These are phyloP conservation scores for Hydrochoerus hydrochaeris DNA, from an alignment of 2,113 vertebrate genomes.

Conservation along the genomic window DNA sequence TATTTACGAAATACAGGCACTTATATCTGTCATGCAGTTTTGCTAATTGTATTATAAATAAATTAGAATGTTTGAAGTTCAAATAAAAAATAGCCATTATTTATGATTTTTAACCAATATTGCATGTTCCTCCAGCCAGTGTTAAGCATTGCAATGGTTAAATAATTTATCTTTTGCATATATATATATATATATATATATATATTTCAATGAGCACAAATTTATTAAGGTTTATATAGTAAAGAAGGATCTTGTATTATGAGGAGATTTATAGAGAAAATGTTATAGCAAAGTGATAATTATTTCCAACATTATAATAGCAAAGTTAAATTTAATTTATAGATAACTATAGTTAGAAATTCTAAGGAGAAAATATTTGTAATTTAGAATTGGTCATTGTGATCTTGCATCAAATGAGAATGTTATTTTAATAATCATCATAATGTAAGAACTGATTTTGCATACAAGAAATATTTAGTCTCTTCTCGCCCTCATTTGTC, in stretches of 20 bases:
- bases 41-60: neutral
- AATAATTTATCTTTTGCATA: neutral
- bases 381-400: neutral
- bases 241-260: neutral
- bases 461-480: neutral
- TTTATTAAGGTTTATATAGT: neutral
- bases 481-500: neutral
- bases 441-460: neutral
- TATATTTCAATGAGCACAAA: neutral
- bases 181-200: neutral
- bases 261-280: neutral
- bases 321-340: neutral
- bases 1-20: neutral
- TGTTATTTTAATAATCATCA: neutral
- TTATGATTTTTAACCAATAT: neutral
- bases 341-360: neutral
- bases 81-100: neutral
- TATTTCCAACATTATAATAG: neutral
- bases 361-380: neutral
- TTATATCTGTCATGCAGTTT: neutral
- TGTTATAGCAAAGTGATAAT: neutral
- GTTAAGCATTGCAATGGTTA: neutral
- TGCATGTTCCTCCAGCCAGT: neutral
- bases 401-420: neutral
- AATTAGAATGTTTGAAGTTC: neutral